Evolutionary conservation across 1,140 invertebrate species (phyloP).

Genomic region (Proctacanthus coquilletti): DNA sequence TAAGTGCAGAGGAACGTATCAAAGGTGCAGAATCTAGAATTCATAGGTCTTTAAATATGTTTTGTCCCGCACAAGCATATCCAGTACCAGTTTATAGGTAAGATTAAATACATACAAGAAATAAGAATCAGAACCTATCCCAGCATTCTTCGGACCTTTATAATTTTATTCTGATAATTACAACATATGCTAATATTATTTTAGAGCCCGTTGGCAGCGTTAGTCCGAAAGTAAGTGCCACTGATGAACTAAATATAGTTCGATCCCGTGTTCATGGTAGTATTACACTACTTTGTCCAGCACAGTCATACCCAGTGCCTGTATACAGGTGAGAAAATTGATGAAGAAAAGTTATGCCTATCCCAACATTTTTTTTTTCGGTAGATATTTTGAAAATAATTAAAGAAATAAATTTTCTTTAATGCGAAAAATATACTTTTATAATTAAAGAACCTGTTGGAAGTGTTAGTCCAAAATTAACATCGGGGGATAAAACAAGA

Average conservation of each 20-base stretch:
- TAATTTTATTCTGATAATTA: conserved; percentile 29
- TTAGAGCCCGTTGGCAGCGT: conserved; percentile 49
- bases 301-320: conserved; percentile 44
- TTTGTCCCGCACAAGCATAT: conserved; percentile 42
- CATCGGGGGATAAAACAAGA: conserved; percentile 34
- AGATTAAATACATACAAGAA: conserved; percentile 38
- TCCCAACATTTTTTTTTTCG: background rate
- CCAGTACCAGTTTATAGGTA: conserved; percentile 43
- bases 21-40: too few species aligned
- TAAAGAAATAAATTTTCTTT: background rate
- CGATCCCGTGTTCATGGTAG: conserved; percentile 16
- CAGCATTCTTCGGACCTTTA: too few species aligned
- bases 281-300: conserved; percentile 44
- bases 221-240: conserved; percentile 38
- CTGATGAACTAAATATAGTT: conserved; percentile 22
- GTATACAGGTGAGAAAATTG: conserved; percentile 37
- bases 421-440: conserved; percentile 7
- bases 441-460: conserved; percentile 51
- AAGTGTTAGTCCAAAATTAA: conserved; percentile 44
- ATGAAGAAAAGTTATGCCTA: too few species aligned
- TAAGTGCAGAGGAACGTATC: conserved; percentile 38
- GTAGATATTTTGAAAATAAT: background rate
- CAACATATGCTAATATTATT: conserved; percentile 9
- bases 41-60: too few species aligned
- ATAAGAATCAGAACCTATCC: conserved; percentile 29